Evolutionary conservation across 2,113 vertebrate species (phyloP).

Genomic region (Oreochromis spilurus): DNA sequence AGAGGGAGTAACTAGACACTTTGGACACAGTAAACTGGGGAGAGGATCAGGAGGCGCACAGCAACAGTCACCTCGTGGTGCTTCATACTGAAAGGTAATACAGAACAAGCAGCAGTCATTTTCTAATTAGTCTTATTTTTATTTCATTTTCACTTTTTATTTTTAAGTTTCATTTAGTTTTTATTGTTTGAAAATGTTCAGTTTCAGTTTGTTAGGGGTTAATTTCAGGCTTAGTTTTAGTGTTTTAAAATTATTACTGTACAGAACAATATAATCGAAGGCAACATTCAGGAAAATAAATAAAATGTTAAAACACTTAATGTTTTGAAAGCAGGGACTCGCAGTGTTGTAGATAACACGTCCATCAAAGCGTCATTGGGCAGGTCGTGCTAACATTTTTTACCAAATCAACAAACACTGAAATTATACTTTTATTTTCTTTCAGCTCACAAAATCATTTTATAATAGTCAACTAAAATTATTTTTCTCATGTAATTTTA

Average conservation of each 20-base stretch:
- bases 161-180: not conserved
- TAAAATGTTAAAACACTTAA: not conserved
- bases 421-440: not conserved
- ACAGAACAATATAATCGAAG: not conserved
- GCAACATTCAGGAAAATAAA: not conserved
- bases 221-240: not conserved
- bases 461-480: not conserved
- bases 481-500: not conserved
- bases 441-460: not conserved
- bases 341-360: not conserved
- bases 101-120: not conserved
- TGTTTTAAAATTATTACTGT: not conserved
- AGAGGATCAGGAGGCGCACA: not conserved
- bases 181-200: not conserved
- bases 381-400: not conserved
- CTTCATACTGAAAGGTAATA: not conserved
- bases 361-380: accelerated
- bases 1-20: not conserved
- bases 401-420: not conserved
- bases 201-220: not conserved
- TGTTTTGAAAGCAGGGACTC: not conserved
- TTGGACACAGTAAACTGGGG: not conserved
- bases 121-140: not conserved
- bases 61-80: not conserved
- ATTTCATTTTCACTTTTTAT: not conserved